Conservation (phyloP, 1,140 invertebrate species). For the Gryon sp. region DNA sequence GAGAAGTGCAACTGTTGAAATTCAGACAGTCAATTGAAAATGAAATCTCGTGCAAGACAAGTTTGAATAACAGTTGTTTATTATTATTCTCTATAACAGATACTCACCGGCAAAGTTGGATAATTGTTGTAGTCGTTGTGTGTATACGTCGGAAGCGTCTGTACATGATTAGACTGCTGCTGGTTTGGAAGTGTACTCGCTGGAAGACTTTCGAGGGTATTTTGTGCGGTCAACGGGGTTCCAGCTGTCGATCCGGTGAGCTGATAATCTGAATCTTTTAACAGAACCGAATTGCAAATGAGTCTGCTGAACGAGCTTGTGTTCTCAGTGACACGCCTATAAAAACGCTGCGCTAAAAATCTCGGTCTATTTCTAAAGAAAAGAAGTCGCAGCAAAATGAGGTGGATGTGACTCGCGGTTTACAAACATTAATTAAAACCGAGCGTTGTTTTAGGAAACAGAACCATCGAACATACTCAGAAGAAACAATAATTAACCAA, state of each 20-base stretch:
- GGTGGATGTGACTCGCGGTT: constrained; percentile 24
- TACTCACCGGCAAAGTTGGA: constrained; percentile 77
- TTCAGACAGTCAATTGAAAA: constrained; percentile 41
- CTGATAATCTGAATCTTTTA: constrained; percentile 84
- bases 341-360: constrained; percentile 48
- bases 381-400: constrained; percentile 40
- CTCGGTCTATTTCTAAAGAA: constrained; percentile 44
- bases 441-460: constrained; percentile 22
- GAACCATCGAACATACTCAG: not conserved
- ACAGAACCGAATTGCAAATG: constrained; percentile 64
- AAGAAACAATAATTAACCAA: not conserved
- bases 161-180: constrained; percentile 74
- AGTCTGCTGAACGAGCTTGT: constrained; percentile 50
- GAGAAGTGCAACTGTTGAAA: too few relatives aligned
- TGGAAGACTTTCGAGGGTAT: constrained; percentile 75
- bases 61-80: constrained; percentile 15
- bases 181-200: constrained; percentile 71
- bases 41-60: constrained; percentile 6
- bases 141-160: constrained; percentile 71
- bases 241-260: constrained; percentile 81
- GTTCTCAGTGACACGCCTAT: constrained; percentile 34
- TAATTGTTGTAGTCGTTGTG: constrained; percentile 78
- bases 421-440: constrained; percentile 52
- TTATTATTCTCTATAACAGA: constrained; percentile 21
- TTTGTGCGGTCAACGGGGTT: constrained; percentile 78